phyloP scores from a whole-genome alignment of 30 jellyfish, hydroid and myxozoan genomes.

The Phacellophora camtschatica region DNA sequence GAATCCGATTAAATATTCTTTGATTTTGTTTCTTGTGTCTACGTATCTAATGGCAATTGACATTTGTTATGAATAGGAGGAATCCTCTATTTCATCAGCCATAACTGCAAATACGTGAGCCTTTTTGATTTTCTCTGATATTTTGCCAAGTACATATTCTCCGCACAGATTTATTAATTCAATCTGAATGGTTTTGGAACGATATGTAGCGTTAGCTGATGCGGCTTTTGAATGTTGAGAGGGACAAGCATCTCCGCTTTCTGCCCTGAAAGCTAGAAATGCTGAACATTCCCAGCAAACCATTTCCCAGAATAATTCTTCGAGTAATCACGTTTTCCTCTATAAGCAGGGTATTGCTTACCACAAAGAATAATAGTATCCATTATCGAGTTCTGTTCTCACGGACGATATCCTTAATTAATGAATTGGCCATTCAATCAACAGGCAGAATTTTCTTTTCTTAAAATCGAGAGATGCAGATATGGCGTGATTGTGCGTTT shows the following conservation, averaged over 20 bases:
- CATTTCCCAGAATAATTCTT: background rate
- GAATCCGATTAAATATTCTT: too few species aligned
- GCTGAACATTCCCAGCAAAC: conserved; percentile 3
- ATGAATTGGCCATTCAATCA: background rate
- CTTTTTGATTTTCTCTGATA: background rate
- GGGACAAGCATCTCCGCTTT: background rate
- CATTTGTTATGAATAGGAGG: too few species aligned
- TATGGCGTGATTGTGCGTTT: background rate
- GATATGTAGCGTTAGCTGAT: background rate
- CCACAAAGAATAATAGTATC: background rate
- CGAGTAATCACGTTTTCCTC: background rate
- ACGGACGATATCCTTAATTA: background rate
- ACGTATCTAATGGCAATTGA: too few species aligned
- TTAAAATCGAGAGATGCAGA: background rate
- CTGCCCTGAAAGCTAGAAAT: background rate
- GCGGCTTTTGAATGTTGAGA: background rate
- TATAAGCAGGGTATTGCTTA: background rate
- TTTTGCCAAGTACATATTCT: background rate
- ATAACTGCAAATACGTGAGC: background rate
- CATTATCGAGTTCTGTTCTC: background rate
- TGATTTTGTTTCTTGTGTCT: too few species aligned
- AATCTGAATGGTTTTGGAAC: background rate
- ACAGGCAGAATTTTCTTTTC: background rate
- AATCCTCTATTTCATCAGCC: background rate
- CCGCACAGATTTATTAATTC: background rate